A percentile compares a stretch with the other conserved stretches of the same genome.
Conservation (phyloP, 2,888 invertebrate genomes). For the Drosophila infuscata region DNA sequence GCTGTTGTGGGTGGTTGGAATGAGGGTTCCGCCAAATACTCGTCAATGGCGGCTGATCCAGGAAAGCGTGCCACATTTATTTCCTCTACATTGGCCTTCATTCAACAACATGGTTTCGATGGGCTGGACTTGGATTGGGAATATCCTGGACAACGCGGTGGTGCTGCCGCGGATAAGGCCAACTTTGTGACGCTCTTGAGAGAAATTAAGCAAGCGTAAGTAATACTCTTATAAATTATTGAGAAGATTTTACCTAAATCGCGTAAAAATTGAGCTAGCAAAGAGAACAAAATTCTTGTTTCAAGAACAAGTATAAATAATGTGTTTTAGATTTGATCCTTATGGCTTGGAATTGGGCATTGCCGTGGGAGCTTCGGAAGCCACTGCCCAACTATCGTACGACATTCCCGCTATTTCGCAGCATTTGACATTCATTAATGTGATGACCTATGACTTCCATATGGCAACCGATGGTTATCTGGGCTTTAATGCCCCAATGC, state of each 20-base stretch:
- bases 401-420: conserved; percentile 70
- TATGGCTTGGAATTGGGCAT: conserved; percentile 89
- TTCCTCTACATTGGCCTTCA: conserved; percentile 90
- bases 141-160: conserved; percentile 89
- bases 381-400: conserved; percentile 61
- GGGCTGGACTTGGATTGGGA: conserved; percentile 97
- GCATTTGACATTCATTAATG: conserved; percentile 72
- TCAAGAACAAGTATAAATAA: neutral
- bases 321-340: conserved; percentile 49
- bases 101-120: conserved; percentile 92
- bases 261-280: neutral
- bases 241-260: neutral
- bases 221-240: neutral
- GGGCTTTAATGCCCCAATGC: conserved; percentile 82
- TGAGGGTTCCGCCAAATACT: conserved; percentile 95
- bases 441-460: conserved; percentile 79
- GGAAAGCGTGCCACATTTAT: conserved; percentile 90
- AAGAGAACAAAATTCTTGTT: neutral
- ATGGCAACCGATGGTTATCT: conserved; percentile 56
- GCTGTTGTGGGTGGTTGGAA: conserved; percentile 97
- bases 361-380: conserved; percentile 84
- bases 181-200: conserved; percentile 86
- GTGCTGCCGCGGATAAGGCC: conserved; percentile 88
- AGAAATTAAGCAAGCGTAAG: conserved; percentile 72
- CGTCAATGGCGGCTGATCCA: conserved; percentile 91